phyloP scores from a whole-genome alignment of 2,888 invertebrate genomes.

The Dasypolia templi region DNA sequence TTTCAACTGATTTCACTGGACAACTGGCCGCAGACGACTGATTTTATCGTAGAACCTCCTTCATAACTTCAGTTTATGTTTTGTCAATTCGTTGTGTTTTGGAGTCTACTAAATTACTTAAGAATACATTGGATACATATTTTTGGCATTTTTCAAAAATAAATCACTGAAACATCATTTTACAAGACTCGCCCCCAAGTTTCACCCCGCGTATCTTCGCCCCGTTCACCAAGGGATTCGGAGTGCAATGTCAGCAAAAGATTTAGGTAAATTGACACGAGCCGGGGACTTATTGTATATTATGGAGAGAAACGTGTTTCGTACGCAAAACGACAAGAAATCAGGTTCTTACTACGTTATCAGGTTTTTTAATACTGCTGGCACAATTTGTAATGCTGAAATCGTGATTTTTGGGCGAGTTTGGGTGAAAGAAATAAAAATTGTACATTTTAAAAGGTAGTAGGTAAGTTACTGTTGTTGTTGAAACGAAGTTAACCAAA shows the following conservation, averaged over 20 bases:
- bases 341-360: constrained; percentile 34
- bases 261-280: constrained; percentile 83
- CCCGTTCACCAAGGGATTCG: constrained; percentile 63
- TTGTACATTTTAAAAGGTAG: too few relatives aligned
- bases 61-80: too few relatives aligned
- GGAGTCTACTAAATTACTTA: too few relatives aligned
- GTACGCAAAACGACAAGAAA: constrained; percentile 48
- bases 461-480: too few relatives aligned
- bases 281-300: constrained; percentile 79
- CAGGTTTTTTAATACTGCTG: constrained; percentile 31
- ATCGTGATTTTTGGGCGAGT: constrained; percentile 11
- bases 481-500: too few relatives aligned
- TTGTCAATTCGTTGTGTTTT: too few relatives aligned
- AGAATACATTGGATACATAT: too few relatives aligned
- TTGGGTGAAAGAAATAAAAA: neutral
- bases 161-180: too few relatives aligned
- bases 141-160: too few relatives aligned
- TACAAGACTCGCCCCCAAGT: constrained; percentile 5
- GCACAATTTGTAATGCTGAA: constrained; percentile 23
- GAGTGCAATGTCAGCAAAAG: constrained; percentile 82
- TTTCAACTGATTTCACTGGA: too few relatives aligned
- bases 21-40: too few relatives aligned
- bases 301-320: constrained; percentile 66
- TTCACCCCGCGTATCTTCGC: constrained; percentile 34
- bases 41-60: too few relatives aligned